A percentile compares a stretch with the other conserved stretches of the same genome.
These are phyloP conservation scores for Pseudoatta argentina DNA, from an alignment of 1,140 invertebrate species.

Conservation along the genomic window DNA sequence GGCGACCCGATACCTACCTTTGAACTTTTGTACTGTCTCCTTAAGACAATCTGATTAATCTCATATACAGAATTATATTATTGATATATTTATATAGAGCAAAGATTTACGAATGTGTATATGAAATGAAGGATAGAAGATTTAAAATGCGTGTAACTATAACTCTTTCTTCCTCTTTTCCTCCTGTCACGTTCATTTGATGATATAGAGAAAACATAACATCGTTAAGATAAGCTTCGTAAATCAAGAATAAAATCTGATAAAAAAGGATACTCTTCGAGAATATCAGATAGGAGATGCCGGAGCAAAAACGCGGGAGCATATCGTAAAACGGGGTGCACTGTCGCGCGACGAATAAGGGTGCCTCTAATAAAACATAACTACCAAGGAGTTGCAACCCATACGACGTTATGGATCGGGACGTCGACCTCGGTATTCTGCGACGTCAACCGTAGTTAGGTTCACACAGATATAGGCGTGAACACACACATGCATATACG, in stretches of 20 bases:
- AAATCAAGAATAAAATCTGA: constrained; percentile 48
- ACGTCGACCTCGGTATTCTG: constrained; percentile 60
- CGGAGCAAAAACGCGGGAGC: constrained; percentile 11
- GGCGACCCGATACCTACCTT: constrained; percentile 53
- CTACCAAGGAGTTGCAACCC: constrained; percentile 26
- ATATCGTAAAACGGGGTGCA: constrained; percentile 34
- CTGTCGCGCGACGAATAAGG: constrained; percentile 29
- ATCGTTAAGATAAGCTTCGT: constrained; percentile 19
- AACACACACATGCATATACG: not conserved
- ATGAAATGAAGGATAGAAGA: not conserved
- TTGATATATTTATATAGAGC: constrained; percentile 1
- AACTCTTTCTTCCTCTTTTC: not conserved
- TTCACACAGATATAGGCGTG: constrained; percentile 7
- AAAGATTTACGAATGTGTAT: too few relatives aligned
- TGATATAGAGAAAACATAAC: not conserved
- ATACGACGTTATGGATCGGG: constrained; percentile 52
- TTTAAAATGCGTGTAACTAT: not conserved
- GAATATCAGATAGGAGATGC: constrained; percentile 18
- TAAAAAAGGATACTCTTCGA: not conserved
- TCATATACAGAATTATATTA: not conserved
- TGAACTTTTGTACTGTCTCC: constrained; percentile 36
- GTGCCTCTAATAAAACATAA: constrained; percentile 55
- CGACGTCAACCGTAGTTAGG: constrained; percentile 59
- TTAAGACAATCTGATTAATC: not conserved
- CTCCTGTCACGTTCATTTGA: not conserved